phyloP scores from a whole-genome alignment of 2,113 vertebrate genomes.

The Periophthalmodon schlosseri region DNA sequence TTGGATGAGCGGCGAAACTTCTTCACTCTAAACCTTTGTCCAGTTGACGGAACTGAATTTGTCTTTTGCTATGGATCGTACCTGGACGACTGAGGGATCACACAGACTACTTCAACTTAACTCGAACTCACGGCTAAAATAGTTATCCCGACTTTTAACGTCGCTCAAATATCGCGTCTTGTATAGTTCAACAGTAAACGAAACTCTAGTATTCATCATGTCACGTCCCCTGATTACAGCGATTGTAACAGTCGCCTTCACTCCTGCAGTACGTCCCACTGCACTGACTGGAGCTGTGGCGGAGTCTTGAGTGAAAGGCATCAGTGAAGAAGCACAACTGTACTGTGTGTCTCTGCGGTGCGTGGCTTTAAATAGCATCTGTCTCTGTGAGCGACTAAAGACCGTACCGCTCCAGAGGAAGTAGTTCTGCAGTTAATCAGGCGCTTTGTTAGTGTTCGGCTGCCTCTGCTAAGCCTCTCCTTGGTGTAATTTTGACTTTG shows the following conservation, averaged over 20 bases:
- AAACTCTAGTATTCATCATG: not conserved
- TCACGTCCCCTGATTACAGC: not conserved
- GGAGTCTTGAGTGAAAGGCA: constrained; percentile 2
- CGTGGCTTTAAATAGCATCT: constrained; percentile 7
- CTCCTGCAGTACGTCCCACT: not conserved
- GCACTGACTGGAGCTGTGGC: not conserved
- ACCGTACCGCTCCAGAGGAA: constrained; percentile 25
- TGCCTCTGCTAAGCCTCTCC: constrained; percentile 53
- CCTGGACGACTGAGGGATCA: no score
- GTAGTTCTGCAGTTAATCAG: constrained; percentile 36
- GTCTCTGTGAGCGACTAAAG: constrained; percentile 30
- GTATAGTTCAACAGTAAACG: no score
- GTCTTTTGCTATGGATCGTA: no score
- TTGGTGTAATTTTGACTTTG: constrained; percentile 66
- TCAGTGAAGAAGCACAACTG: constrained; percentile 1
- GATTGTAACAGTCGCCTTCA: not conserved
- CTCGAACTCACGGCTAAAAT: no score
- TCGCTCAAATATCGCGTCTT: no score
- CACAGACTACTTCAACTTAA: no score
- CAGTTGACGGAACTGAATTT: no score
- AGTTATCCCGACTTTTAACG: no score
- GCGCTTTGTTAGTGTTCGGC: constrained; percentile 34
- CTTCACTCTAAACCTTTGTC: no score
- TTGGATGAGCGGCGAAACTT: no score
- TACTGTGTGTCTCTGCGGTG: not conserved